Evolutionary conservation across 2,797 vertebrate genomes (phyloP).

Genomic region (Periparus ater): DNA sequence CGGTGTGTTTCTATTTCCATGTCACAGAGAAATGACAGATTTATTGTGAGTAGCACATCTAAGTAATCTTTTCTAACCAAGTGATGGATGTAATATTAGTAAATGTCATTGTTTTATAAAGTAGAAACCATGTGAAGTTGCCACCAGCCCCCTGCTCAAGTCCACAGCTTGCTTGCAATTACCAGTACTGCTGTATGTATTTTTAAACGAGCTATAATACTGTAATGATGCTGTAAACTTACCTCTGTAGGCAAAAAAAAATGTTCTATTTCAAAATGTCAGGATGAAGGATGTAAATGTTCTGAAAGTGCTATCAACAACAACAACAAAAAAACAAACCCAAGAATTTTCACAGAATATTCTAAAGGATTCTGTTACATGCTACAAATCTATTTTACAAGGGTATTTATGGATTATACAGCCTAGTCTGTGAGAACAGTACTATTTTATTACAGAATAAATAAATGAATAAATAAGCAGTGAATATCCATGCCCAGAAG

Average conservation of each 20-base stretch:
- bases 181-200: slow-evolving; percentile 47
- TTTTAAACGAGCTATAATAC: slow-evolving; percentile 62
- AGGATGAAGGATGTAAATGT: slow-evolving; percentile 59
- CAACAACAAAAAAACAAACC: background rate
- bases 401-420: slow-evolving; percentile 37
- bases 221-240: slow-evolving; percentile 57
- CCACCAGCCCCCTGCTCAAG: slow-evolving; percentile 22
- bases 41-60: background rate
- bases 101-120: slow-evolving; percentile 38
- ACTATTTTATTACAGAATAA: slow-evolving; percentile 70
- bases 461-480: slow-evolving; percentile 51
- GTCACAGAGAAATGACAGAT: background rate
- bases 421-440: slow-evolving; percentile 14
- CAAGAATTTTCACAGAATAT: background rate
- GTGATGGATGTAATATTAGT: slow-evolving; percentile 34
- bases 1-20: slow-evolving; percentile 37
- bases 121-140: slow-evolving; percentile 7
- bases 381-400: slow-evolving; percentile 39
- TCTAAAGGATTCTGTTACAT: background rate
- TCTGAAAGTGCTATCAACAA: slow-evolving; percentile 41
- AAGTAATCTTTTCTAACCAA: slow-evolving; percentile 48
- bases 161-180: slow-evolving; percentile 58
- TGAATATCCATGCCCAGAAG: background rate
- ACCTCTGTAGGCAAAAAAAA: slow-evolving; percentile 59
- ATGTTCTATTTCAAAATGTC: slow-evolving; percentile 41